phyloP scores from a whole-genome alignment of 53 echinoderm and acorn worm genomes.

The Apostichopus leukothele region DNA sequence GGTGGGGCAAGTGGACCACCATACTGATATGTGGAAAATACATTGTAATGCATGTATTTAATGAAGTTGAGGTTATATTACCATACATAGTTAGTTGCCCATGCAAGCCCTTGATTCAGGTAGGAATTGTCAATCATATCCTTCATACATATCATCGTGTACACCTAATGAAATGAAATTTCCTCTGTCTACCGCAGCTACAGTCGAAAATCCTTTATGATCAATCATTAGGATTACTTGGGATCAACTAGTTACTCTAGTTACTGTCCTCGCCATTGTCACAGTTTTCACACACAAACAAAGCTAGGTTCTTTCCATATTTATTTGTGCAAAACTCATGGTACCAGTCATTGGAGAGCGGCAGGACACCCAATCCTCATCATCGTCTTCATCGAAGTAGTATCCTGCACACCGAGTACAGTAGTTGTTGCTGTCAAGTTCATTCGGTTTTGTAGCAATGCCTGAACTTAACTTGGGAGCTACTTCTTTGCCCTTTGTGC shows the following conservation, averaged over 20 bases:
- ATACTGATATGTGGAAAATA: constrained; percentile 1
- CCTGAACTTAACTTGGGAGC: background rate
- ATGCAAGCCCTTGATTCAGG: background rate
- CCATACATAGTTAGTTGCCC: background rate
- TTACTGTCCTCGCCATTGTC: too few species aligned
- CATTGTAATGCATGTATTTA: background rate
- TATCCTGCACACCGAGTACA: background rate
- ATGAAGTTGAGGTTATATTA: background rate
- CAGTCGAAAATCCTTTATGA: too few species aligned
- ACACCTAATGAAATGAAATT: too few species aligned
- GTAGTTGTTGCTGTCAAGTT: too few species aligned
- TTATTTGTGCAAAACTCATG: constrained; percentile 2
- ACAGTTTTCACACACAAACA: too few species aligned
- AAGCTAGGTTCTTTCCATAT: constrained; percentile 17
- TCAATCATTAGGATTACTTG: too few species aligned
- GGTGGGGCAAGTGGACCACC: constrained; percentile 13
- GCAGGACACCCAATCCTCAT: constrained; percentile 29
- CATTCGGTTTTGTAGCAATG: background rate
- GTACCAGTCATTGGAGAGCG: constrained; percentile 14
- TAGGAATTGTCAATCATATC: too few species aligned
- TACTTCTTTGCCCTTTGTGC: background rate
- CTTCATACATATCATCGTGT: too few species aligned
- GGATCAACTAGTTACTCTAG: too few species aligned
- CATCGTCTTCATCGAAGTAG: background rate
- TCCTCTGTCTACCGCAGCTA: too few species aligned